phyloP scores from a whole-genome alignment of 1,140 invertebrate species.

The Eumaeus atala region DNA sequence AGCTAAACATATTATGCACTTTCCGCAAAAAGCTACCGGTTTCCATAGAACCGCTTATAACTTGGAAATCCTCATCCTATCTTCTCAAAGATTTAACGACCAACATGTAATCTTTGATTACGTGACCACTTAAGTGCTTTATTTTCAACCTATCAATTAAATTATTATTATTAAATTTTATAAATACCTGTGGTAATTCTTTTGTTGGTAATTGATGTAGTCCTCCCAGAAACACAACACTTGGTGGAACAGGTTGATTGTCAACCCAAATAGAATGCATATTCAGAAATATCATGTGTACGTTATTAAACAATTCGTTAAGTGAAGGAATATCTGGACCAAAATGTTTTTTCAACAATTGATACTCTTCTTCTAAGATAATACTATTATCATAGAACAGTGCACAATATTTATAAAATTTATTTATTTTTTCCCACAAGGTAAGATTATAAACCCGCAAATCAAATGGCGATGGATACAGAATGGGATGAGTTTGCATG shows the following conservation, averaged over 20 bases:
- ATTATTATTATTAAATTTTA: too few species aligned
- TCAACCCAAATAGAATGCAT: constrained; percentile 13
- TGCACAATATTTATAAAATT: background rate
- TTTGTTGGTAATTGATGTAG: constrained; percentile 5
- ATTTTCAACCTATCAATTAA: too few species aligned
- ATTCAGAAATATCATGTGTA: constrained; percentile 7
- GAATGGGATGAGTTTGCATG: constrained; percentile 20
- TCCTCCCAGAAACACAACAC: constrained; percentile 13
- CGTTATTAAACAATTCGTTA: constrained; percentile 8
- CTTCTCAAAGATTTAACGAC: too few species aligned
- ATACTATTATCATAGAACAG: background rate
- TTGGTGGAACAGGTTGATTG: constrained; percentile 9
- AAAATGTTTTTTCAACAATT: constrained; percentile 3
- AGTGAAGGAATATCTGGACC: background rate
- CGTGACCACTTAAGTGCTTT: too few species aligned
- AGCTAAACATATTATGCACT: too few species aligned
- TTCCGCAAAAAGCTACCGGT: too few species aligned
- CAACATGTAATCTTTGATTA: too few species aligned
- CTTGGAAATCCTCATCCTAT: too few species aligned
- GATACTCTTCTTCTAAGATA: background rate
- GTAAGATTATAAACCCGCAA: constrained; percentile 16
- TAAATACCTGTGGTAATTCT: constrained; percentile 2
- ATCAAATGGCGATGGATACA: constrained; percentile 14
- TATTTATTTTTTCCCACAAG: constrained; percentile 12
- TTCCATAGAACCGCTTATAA: too few species aligned